These are phyloP conservation scores for Pachypsylla venusta DNA, from an alignment of 1,140 invertebrate genomes.

Conservation along the genomic window DNA sequence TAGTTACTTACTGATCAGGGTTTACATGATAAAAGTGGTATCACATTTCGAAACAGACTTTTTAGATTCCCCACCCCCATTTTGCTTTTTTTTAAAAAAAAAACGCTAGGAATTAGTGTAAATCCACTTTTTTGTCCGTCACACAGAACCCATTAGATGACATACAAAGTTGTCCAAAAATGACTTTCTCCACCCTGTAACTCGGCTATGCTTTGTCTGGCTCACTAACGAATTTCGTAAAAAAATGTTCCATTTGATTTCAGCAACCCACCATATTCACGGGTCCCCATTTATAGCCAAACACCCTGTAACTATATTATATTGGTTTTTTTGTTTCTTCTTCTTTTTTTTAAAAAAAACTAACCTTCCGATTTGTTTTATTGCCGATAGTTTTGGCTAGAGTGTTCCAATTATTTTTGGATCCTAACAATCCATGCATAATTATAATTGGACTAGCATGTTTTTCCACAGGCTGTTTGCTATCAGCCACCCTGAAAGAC, in stretches of 20 bases:
- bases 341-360: no score
- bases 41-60: no score
- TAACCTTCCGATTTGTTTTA: slow-evolving; percentile 39
- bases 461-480: slow-evolving; percentile 27
- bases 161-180: slow-evolving; percentile 13
- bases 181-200: no score
- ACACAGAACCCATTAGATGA: neutral
- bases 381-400: slow-evolving; percentile 55
- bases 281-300: neutral
- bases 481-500: slow-evolving; percentile 40
- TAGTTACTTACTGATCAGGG: no score
- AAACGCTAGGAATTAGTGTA: no score
- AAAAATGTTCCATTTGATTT: neutral
- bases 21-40: no score
- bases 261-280: neutral
- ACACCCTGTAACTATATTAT: neutral
- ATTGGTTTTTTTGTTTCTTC: neutral
- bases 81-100: no score
- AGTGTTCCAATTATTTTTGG: slow-evolving; percentile 69
- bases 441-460: slow-evolving; percentile 48
- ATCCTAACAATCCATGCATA: slow-evolving; percentile 73
- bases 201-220: no score
- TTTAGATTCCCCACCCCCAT: no score
- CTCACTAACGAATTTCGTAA: neutral
- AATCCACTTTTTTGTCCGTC: no score